Evolutionary conservation across 2,888 invertebrate genomes (phyloP).

Genomic region (Stenoptilia bipunctidactyla): DNA sequence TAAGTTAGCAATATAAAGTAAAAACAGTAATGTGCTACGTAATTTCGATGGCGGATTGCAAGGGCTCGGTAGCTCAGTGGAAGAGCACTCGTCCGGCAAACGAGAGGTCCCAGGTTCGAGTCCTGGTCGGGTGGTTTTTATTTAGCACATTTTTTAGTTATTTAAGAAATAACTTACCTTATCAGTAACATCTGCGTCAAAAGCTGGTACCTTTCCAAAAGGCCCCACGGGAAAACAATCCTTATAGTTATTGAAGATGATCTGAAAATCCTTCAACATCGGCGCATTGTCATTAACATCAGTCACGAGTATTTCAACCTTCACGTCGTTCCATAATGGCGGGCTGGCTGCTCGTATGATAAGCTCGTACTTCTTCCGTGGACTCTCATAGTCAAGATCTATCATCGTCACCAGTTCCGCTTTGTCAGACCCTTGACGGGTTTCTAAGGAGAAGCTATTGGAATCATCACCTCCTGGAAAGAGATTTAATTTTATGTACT

Average conservation of each 20-base stretch:
- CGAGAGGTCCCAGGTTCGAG: no score
- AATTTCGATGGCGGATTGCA: no score
- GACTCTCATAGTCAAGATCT: constrained; percentile 96
- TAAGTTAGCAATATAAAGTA: no score
- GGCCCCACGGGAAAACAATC: constrained; percentile 94
- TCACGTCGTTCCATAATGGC: constrained; percentile 88
- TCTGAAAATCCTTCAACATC: constrained; percentile 88
- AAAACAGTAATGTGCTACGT: no score
- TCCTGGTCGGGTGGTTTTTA: no score
- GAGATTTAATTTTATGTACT: no score
- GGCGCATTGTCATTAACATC: constrained; percentile 98
- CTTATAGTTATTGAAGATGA: constrained; percentile 95
- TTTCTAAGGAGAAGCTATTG: constrained; percentile 85
- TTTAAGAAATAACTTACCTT: constrained; percentile 63
- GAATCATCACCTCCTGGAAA: constrained; percentile 84
- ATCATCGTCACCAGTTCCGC: constrained; percentile 91
- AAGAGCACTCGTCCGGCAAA: no score
- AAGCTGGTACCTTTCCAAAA: constrained; percentile 92
- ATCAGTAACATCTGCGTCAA: constrained; percentile 95
- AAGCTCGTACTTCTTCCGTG: constrained; percentile 89
- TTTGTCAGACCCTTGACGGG: constrained; percentile 84
- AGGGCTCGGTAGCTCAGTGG: no score
- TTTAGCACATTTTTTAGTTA: no score
- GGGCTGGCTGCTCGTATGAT: constrained; percentile 92
- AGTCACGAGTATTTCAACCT: constrained; percentile 89